A percentile compares a stretch with the other conserved stretches of the same genome.
These are phyloP conservation scores for Nyctalus aviator DNA, from an alignment of 2,797 vertebrate species.

Conservation along the genomic window DNA sequence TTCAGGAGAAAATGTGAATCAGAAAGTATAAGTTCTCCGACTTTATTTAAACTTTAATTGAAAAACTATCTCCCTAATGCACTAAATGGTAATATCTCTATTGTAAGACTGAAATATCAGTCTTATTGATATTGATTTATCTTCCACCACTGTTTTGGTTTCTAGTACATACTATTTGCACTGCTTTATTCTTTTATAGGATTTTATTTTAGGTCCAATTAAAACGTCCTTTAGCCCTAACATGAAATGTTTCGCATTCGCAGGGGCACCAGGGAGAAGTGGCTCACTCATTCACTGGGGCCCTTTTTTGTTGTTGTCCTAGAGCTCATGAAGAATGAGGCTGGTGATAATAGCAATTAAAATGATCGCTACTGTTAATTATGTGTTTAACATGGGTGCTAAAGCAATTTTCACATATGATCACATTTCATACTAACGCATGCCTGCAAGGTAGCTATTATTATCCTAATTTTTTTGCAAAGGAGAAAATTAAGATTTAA, in stretches of 20 bases:
- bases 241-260: neutral
- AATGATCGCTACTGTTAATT: neutral
- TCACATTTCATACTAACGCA: neutral
- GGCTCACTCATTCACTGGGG: neutral
- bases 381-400: neutral
- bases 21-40: slow-evolving; percentile 55
- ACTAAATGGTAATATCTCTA: slow-evolving; percentile 47
- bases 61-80: slow-evolving; percentile 33
- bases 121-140: slow-evolving; percentile 10
- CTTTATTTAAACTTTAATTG: slow-evolving; percentile 59
- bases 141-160: neutral
- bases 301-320: neutral
- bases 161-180: neutral
- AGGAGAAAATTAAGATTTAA: slow-evolving; percentile 10
- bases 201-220: slow-evolving; percentile 25
- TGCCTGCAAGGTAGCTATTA: neutral
- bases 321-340: neutral
- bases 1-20: neutral
- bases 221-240: neutral
- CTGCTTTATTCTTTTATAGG: neutral
- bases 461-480: neutral
- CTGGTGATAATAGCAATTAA: neutral
- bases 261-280: neutral
- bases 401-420: neutral
- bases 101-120: neutral